Percentiles rank a stretch among this genome's conserved stretches.
Evolutionary conservation across 1,140 invertebrate genomes (phyloP).

Genomic region (Bactericera cockerelli): DNA sequence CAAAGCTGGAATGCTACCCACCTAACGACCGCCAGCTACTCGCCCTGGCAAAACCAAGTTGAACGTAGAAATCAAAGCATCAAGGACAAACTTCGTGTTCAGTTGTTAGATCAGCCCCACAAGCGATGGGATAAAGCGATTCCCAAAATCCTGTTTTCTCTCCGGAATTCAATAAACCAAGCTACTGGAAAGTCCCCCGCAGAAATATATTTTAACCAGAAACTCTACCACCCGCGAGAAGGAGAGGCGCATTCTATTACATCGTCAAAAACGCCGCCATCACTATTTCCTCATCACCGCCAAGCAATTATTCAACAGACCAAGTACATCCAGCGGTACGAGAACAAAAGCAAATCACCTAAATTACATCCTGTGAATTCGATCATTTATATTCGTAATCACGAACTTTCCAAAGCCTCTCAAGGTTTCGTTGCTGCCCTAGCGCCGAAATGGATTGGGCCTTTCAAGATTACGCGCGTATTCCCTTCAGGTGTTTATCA

Average conservation of each 20-base stretch:
- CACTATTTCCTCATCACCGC: not conserved
- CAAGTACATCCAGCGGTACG: not conserved
- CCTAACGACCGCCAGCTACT: not conserved
- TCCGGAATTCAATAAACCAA: not conserved
- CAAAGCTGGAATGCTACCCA: not conserved
- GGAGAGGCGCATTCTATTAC: not conserved
- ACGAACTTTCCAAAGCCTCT: not conserved
- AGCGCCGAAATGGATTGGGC: not conserved
- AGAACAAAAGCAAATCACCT: not conserved
- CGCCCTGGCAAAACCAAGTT: not conserved
- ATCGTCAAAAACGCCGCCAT: not conserved
- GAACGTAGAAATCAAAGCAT: not conserved
- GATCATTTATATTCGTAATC: not conserved
- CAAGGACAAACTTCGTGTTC: not conserved
- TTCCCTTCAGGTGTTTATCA: not conserved
- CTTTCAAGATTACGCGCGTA: not conserved
- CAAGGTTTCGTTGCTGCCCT: not conserved
- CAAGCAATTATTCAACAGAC: not conserved
- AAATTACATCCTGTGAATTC: not conserved
- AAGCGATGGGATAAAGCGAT: not conserved
- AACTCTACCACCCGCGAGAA: not conserved
- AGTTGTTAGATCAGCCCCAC: not conserved
- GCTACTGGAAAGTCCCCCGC: not conserved
- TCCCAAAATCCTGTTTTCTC: not conserved
- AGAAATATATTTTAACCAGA: not conserved